A percentile compares a stretch with the other conserved stretches of the same genome.
Conservation (phyloP, 2,797 vertebrate genomes). For the Hypotaenidia okinawae region DNA sequence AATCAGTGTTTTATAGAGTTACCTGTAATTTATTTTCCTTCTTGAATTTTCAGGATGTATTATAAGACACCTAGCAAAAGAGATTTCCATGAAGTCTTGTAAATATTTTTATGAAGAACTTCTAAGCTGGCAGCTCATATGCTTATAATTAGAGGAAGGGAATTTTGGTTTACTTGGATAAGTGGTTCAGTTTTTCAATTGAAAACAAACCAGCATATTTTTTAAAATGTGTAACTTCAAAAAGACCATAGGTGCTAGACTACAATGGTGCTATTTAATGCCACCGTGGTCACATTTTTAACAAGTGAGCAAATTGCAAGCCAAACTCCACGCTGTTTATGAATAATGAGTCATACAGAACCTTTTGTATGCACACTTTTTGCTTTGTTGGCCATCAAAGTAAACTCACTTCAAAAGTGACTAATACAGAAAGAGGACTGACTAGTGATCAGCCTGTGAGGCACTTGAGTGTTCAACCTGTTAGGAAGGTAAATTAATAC, state of each 20-base stretch:
- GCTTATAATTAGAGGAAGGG: slow-evolving; percentile 47
- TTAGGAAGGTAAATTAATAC: background rate
- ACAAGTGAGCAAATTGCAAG: background rate
- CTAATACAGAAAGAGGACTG: background rate
- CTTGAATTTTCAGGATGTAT: slow-evolving; percentile 69
- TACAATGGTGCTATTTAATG: slow-evolving; percentile 50
- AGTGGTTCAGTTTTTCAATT: background rate
- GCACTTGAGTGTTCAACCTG: background rate
- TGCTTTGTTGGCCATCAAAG: background rate
- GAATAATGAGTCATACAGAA: background rate
- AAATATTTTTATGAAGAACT: slow-evolving; percentile 71
- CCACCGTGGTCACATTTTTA: background rate
- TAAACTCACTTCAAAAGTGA: slow-evolving; percentile 22
- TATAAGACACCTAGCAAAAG: slow-evolving; percentile 66
- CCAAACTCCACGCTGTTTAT: background rate
- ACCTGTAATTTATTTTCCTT: slow-evolving; percentile 69
- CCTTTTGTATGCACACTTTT: background rate
- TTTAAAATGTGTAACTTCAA: slow-evolving; percentile 17
- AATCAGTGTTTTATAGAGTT: slow-evolving; percentile 64
- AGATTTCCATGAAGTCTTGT: slow-evolving; percentile 46
- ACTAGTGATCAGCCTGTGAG: background rate
- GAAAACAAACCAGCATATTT: slow-evolving; percentile 25
- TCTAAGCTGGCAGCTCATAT: slow-evolving; percentile 56
- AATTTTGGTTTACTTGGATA: slow-evolving; percentile 41
- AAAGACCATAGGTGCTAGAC: slow-evolving; percentile 3